These are phyloP conservation scores for Thalassarche chlororhynchos DNA, from an alignment of 2,113 vertebrate species.

Conservation along the genomic window DNA sequence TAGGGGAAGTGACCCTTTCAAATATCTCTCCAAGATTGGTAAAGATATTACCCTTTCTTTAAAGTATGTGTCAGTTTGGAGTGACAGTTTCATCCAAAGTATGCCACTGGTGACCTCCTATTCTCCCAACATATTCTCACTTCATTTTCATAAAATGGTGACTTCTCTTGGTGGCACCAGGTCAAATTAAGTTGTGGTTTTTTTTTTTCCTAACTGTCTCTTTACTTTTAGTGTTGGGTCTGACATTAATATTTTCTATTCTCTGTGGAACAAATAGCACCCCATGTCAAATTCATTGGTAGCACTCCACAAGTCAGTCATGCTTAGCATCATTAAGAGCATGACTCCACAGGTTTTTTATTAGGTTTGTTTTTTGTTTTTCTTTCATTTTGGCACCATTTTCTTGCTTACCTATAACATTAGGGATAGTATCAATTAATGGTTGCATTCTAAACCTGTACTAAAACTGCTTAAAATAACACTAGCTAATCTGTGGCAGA, in stretches of 20 bases:
- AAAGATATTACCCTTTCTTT: background rate
- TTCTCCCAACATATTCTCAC: background rate
- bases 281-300: background rate
- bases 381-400: background rate
- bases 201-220: background rate
- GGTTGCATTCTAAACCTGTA: background rate
- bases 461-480: background rate
- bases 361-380: background rate
- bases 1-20: background rate
- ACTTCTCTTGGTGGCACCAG: background rate
- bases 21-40: background rate
- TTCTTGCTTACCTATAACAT: background rate
- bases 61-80: background rate
- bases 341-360: background rate
- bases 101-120: background rate
- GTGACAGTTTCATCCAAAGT: background rate
- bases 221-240: background rate
- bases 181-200: background rate
- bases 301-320: background rate
- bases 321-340: background rate
- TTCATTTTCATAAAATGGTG: background rate
- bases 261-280: background rate
- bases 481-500: background rate
- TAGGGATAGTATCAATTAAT: background rate
- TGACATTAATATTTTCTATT: background rate